These are phyloP conservation scores for Stichopus chloronotus DNA, from an alignment of 35 echinoderm and acorn worm genomes.

Conservation along the genomic window DNA sequence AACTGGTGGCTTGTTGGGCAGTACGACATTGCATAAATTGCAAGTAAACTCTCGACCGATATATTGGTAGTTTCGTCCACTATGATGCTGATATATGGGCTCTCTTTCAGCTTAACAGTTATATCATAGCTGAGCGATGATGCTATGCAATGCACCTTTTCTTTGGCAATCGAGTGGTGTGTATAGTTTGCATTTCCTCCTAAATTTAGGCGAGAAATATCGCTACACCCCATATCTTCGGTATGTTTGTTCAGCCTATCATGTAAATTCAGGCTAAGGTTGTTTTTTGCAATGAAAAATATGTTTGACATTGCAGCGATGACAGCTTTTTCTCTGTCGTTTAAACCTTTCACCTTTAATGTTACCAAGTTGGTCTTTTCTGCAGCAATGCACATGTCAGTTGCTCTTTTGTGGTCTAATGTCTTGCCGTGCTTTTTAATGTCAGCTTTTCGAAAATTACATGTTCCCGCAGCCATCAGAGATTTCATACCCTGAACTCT, in stretches of 20 bases:
- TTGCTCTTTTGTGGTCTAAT: constrained; percentile 29
- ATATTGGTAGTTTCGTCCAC: constrained; percentile 31
- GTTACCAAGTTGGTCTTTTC: constrained; percentile 15
- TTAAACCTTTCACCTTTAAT: constrained; percentile 13
- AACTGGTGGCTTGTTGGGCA: constrained; percentile 14
- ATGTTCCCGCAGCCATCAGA: constrained; percentile 6
- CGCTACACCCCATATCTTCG: neutral
- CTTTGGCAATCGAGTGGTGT: constrained; percentile 6
- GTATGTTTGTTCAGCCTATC: constrained; percentile 14
- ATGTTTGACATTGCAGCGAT: constrained; percentile 35
- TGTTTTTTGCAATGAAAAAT: constrained; percentile 21
- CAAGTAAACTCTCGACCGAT: constrained; percentile 24
- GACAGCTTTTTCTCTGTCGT: constrained; percentile 9
- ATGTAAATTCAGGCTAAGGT: constrained; percentile 12
- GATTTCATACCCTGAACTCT: constrained; percentile 28
- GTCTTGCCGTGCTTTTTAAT: neutral
- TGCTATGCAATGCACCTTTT: constrained; percentile 11
- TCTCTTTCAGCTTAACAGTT: constrained; percentile 30
- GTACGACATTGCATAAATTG: constrained; percentile 16
- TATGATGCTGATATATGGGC: constrained; percentile 37
- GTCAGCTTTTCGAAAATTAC: constrained; percentile 19
- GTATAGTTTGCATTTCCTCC: neutral
- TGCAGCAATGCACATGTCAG: constrained; percentile 13
- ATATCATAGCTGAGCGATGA: constrained; percentile 2
- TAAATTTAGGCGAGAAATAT: constrained; percentile 16